Conservation (phyloP, 35 echinoderm and acorn worm genomes). For the Diadema setosum region DNA sequence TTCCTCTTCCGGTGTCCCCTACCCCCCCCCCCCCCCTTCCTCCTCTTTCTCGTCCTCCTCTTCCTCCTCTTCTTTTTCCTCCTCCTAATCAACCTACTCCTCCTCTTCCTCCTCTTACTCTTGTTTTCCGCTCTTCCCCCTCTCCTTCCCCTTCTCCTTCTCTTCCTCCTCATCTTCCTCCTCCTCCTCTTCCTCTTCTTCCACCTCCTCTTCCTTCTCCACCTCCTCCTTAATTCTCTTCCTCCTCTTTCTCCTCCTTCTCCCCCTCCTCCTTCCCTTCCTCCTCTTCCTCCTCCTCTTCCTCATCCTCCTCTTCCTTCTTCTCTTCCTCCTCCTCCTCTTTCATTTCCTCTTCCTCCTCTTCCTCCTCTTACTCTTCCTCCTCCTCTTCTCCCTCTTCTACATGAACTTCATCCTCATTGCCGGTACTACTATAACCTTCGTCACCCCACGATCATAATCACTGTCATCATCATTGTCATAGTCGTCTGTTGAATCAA, state of each 20-base stretch:
- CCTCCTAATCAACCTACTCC: neutral
- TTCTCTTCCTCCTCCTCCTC: neutral
- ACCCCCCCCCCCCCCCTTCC: neutral
- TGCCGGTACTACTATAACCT: too few species aligned
- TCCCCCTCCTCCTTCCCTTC: neutral
- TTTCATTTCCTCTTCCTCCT: neutral
- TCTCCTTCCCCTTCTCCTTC: neutral
- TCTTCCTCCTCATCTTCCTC: neutral
- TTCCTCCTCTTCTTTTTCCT: neutral
- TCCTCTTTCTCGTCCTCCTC: neutral
- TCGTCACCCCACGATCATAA: too few species aligned
- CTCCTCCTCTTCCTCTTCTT: neutral
- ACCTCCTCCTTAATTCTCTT: neutral
- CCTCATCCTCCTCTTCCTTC: neutral
- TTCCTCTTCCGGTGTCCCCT: neutral
- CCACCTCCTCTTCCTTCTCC: neutral
- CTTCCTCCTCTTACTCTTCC: neutral
- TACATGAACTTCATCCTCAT: too few species aligned
- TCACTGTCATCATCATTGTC: too few species aligned
- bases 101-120: neutral
- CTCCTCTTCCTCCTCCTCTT: neutral
- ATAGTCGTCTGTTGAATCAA: too few species aligned
- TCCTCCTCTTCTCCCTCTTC: neutral
- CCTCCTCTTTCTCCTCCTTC: neutral
- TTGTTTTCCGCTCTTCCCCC: neutral